Percentiles rank a stretch among this genome's conserved stretches.
These are phyloP conservation scores for Hymenopus coronatus DNA, from an alignment of 2,888 invertebrate genomes.

Conservation along the genomic window DNA sequence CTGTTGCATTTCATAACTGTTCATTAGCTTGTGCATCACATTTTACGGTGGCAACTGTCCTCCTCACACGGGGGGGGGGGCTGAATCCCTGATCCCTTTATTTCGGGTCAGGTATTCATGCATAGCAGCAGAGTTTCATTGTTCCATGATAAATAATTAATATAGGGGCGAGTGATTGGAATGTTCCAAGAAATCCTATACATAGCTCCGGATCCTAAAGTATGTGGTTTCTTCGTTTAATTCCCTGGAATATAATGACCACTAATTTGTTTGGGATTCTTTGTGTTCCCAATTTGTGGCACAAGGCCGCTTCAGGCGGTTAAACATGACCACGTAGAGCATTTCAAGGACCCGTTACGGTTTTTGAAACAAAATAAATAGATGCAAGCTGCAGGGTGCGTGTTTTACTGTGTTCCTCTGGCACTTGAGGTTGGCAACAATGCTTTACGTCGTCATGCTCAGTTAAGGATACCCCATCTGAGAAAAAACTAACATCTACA, in stretches of 20 bases:
- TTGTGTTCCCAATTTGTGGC: not conserved
- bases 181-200: too few relatives aligned
- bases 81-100: too few relatives aligned
- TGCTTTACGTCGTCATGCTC: not conserved
- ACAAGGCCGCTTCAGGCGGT: not conserved
- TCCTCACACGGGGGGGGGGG: too few relatives aligned
- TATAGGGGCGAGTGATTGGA: too few relatives aligned
- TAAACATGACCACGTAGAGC: not conserved
- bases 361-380: not conserved
- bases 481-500: too few relatives aligned
- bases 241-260: not conserved
- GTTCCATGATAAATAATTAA: too few relatives aligned
- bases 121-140: too few relatives aligned
- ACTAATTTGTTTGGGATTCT: not conserved
- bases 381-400: not conserved
- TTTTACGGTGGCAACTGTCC: too few relatives aligned
- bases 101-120: too few relatives aligned
- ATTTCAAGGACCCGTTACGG: not conserved
- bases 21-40: too few relatives aligned
- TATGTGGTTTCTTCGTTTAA: not conserved
- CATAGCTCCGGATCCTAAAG: not conserved
- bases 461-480: too few relatives aligned
- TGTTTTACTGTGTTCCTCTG: not conserved
- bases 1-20: too few relatives aligned
- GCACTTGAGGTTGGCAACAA: not conserved